These are phyloP conservation scores for Trinectes maculatus DNA, from an alignment of 2,113 vertebrate genomes.

Conservation along the genomic window DNA sequence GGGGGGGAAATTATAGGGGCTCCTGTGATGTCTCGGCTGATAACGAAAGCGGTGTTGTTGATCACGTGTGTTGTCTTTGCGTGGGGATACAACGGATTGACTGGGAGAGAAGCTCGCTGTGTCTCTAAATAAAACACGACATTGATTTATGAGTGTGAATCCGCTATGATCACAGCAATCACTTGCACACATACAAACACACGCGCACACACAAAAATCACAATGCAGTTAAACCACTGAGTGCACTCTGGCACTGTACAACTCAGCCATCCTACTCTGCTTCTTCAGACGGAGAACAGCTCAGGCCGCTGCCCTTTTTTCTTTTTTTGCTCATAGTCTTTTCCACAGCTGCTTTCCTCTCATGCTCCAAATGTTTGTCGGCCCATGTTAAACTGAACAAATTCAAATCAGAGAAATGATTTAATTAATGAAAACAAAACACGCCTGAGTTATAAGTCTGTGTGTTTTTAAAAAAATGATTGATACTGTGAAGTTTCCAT, in stretches of 20 bases:
- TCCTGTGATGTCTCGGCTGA: conserved; percentile 61
- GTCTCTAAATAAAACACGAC: conserved; percentile 76
- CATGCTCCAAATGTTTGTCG: conserved; percentile 2
- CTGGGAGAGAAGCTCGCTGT: conserved; percentile 41
- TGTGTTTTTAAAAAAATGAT: conserved; percentile 26
- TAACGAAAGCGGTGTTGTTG: conserved; percentile 63
- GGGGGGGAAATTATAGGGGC: conserved; percentile 59
- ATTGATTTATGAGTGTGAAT: conserved; percentile 76
- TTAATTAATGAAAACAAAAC: conserved; percentile 50
- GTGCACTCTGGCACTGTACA: conserved; percentile 43
- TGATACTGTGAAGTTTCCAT: conserved; percentile 28
- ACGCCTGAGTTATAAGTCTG: conserved; percentile 18
- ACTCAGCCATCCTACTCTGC: conserved; percentile 60
- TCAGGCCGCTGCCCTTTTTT: conserved; percentile 9
- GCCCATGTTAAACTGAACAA: conserved; percentile 20
- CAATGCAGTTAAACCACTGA: conserved; percentile 56
- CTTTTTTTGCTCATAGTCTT: conserved; percentile 17
- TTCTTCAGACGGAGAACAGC: conserved; percentile 40
- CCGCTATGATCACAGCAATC: conserved; percentile 50
- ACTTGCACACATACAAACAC: conserved; percentile 37
- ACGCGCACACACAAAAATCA: conserved; percentile 39
- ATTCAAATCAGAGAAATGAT: conserved; percentile 47
- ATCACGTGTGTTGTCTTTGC: conserved; percentile 51
- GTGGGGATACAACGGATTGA: conserved; percentile 23
- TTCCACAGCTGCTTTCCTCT: conserved; percentile 23